phyloP scores from a whole-genome alignment of 2,113 vertebrate species.

The Salminus brasiliensis region DNA sequence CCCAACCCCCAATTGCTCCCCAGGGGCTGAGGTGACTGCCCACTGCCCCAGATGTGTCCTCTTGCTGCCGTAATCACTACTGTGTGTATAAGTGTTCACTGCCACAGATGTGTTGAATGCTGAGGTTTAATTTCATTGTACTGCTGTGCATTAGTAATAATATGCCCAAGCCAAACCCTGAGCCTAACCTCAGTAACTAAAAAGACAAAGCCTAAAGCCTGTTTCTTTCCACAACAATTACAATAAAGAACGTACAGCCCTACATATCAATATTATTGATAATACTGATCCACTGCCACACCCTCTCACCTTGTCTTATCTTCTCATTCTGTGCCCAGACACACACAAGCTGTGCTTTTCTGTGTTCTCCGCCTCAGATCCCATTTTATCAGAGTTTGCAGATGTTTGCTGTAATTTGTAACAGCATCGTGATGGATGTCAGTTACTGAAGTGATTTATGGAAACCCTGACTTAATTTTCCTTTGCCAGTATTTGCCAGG shows the following conservation, averaged over 20 bases:
- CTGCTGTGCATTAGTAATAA: no score
- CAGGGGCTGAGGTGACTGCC: no score
- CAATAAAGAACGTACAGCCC: background rate
- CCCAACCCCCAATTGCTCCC: no score
- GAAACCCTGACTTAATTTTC: background rate
- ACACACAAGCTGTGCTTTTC: background rate
- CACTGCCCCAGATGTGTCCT: no score
- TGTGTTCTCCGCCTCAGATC: background rate
- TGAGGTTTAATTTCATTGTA: no score
- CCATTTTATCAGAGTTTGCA: background rate
- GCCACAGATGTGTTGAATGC: no score
- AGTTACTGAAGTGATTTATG: background rate
- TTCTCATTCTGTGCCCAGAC: background rate
- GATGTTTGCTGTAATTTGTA: background rate
- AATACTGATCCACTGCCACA: background rate
- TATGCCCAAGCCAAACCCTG: no score
- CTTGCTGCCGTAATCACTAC: no score
- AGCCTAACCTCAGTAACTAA: no score
- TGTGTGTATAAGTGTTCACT: no score
- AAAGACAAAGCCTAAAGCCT: no score
- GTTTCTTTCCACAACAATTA: background rate
- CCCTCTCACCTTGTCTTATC: background rate
- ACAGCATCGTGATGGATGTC: background rate
- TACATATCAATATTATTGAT: slow-evolving; percentile 5
- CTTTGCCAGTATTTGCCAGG: background rate